Percentiles rank a stretch among this genome's conserved stretches.
Conservation (phyloP, 2,888 invertebrate genomes). For the Vannuccia rotundouncinata region DNA sequence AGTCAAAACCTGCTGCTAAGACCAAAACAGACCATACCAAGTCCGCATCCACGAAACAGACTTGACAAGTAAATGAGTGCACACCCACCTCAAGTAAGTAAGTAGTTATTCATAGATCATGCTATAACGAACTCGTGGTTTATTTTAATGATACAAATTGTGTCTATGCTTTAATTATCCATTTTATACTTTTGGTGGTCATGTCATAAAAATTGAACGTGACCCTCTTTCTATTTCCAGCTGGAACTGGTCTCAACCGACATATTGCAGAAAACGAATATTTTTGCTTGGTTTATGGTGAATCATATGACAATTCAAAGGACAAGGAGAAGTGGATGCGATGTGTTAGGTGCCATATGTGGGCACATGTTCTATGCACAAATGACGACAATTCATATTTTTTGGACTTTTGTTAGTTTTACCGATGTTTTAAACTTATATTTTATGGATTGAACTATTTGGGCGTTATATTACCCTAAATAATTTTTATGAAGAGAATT, state of each 20-base stretch:
- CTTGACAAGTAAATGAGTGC: background rate
- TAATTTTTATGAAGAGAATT: slow-evolving; percentile 8
- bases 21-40: background rate
- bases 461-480: slow-evolving; percentile 14
- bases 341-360: slow-evolving; percentile 23
- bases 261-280: background rate
- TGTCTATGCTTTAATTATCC: background rate
- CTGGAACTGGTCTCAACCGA: slow-evolving; percentile 15
- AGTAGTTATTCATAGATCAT: background rate
- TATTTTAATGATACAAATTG: background rate
- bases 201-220: background rate
- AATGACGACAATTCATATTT: background rate
- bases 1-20: background rate
- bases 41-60: background rate
- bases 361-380: slow-evolving; percentile 26
- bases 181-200: background rate
- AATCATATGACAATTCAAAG: slow-evolving; percentile 6
- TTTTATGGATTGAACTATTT: slow-evolving; percentile 1
- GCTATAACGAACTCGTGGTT: background rate
- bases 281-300: slow-evolving; percentile 16
- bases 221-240: slow-evolving; percentile 15
- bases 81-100: slow-evolving; percentile 4
- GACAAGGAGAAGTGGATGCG: slow-evolving; percentile 1
- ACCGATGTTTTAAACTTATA: background rate
- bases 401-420: slow-evolving; percentile 9